Evolutionary conservation across 1,140 invertebrate genomes (phyloP).

Genomic region (Meloidogyne floridensis): DNA sequence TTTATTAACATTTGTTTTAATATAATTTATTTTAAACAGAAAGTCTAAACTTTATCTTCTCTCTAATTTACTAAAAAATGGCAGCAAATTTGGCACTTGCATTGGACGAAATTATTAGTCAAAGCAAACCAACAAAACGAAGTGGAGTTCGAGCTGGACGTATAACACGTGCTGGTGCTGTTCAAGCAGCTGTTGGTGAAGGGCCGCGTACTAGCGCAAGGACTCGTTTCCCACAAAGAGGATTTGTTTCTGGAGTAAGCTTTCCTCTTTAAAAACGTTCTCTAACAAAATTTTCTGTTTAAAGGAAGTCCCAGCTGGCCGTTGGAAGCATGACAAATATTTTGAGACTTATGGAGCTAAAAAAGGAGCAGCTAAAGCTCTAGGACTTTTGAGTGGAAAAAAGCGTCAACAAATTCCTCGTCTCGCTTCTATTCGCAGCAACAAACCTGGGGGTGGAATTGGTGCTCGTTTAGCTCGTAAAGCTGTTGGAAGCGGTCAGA

Average conservation of each 20-base stretch:
- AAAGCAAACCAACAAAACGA: background rate
- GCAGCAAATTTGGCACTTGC: conserved; percentile 32
- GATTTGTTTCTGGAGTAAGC: conserved; percentile 31
- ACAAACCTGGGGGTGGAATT: conserved; percentile 13
- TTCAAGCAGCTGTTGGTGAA: background rate
- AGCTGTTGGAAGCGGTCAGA: background rate
- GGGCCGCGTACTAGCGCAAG: background rate
- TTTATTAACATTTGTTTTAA: background rate
- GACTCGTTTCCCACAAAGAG: conserved; percentile 27
- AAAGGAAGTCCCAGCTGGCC: conserved; percentile 31
- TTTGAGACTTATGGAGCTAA: conserved; percentile 30
- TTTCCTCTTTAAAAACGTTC: background rate
- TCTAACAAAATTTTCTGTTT: background rate
- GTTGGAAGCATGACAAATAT: conserved; percentile 45
- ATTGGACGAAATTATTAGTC: conserved; percentile 26
- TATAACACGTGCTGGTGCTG: background rate
- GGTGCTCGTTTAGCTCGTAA: conserved; percentile 23
- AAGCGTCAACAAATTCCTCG: background rate
- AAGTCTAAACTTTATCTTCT: background rate
- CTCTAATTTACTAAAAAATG: conserved; percentile 10
- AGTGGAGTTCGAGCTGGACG: background rate
- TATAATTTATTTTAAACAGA: background rate
- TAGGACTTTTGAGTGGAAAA: conserved; percentile 4
- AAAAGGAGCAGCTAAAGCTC: background rate
- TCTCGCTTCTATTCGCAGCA: background rate